Conservation (phyloP, 2,797 vertebrate species). For the Limnodromus scolopaceus region DNA sequence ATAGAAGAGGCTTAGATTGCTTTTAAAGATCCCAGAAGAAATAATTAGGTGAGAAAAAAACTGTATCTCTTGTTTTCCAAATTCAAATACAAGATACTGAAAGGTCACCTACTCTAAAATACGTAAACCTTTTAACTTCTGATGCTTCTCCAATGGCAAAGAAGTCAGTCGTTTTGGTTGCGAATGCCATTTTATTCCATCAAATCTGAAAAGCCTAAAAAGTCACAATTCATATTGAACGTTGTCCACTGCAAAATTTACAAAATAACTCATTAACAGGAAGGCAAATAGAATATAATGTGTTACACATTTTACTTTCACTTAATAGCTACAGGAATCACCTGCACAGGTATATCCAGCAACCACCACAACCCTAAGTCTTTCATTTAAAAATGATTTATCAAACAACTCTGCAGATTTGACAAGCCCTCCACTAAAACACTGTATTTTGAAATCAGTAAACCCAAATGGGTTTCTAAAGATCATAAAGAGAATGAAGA, state of each 20-base stretch:
- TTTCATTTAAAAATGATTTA: not conserved
- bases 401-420: not conserved
- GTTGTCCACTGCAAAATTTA: not conserved
- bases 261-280: not conserved
- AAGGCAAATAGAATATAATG: not conserved
- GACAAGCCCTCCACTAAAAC: not conserved
- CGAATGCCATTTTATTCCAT: not conserved
- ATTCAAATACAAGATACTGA: not conserved
- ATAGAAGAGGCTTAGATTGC: not conserved
- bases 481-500: not conserved
- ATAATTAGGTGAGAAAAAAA: not conserved
- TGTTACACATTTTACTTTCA: not conserved
- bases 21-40: not conserved
- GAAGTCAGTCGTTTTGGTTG: not conserved
- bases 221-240: not conserved
- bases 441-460: not conserved
- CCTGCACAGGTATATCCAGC: not conserved
- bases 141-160: not conserved
- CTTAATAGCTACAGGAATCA: not conserved
- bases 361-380: not conserved
- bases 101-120: not conserved
- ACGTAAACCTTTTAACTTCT: not conserved
- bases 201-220: not conserved
- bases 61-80: not conserved
- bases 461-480: not conserved